Percentiles rank a stretch among this genome's conserved stretches.
These are phyloP conservation scores for Onychorhynchus coronatus DNA, from an alignment of 2,113 vertebrate genomes.

Conservation along the genomic window DNA sequence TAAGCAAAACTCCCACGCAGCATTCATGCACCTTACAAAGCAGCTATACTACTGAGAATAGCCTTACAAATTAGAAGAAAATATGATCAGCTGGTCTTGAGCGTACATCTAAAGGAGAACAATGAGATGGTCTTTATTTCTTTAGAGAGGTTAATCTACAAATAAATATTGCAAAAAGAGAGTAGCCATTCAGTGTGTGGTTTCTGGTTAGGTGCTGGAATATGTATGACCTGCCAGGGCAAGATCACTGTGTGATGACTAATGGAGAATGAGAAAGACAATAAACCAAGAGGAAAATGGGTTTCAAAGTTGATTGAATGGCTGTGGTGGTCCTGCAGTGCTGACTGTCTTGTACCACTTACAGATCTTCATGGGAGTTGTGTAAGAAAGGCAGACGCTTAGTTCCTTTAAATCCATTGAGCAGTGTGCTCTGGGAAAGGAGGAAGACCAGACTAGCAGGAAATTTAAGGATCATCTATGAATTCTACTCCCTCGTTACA, in stretches of 20 bases:
- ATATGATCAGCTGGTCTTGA: background rate
- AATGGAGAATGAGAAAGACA: background rate
- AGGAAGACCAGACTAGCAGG: background rate
- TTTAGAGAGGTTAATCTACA: constrained; percentile 19
- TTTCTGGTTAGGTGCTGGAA: background rate
- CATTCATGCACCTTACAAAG: background rate
- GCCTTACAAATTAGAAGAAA: constrained; percentile 14
- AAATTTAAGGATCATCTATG: background rate
- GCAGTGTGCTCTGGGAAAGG: background rate
- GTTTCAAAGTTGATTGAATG: background rate
- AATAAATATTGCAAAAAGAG: background rate
- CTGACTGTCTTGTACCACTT: background rate
- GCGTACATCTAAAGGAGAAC: constrained; percentile 19
- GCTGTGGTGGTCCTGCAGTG: background rate
- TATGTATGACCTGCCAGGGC: background rate
- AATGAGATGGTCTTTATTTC: background rate
- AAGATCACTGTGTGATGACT: background rate
- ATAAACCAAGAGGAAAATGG: background rate
- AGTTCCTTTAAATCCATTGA: background rate
- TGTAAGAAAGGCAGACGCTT: background rate
- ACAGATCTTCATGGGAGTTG: background rate
- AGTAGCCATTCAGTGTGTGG: background rate
- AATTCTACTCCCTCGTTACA: background rate
- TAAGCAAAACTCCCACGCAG: background rate
- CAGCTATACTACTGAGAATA: background rate